Evolutionary conservation across 2,797 vertebrate species (phyloP), one percentile per base, ranked within the genome.

Genomic region (Chrosomus eos): DNA sequence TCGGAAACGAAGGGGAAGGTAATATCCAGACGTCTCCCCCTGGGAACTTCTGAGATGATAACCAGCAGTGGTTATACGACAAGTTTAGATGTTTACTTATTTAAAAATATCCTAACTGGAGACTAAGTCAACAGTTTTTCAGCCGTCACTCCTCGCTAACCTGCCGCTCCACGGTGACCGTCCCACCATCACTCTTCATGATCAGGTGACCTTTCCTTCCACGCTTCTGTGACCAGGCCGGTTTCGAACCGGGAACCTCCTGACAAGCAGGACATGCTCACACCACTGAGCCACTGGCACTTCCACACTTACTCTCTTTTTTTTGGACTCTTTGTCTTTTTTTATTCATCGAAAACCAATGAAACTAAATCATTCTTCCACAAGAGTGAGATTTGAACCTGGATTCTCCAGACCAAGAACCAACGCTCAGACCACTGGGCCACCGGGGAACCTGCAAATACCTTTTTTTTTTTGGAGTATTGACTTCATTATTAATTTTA

Each of bases 231-330:
- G 6, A 13, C 38, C 68, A 16, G 23, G 43, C 43, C 11, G 11
- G 43, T 13, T 43, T 43, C 3, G 1, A 43, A 43, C 43, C 43
- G 0, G 43, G 38, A 11, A 38, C n/a, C n/a, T 43, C 38, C 68
- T 0, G 23, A 10, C 5, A 43, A 23, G 5, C 40, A 45, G 14
- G 36, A 10, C 4, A 1, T 0, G 10, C 33, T 13, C 67, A 40
- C 1, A 40, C 36, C 67, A 18, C 67, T 40, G 67, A 40, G 67
- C 36, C 67, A 40, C 36, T 38, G 36, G 67, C 10, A 14, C 36
- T 13, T 36, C 19, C 64, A 36, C 64, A 1, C 8, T 36, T 16
- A 0, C 0, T 1, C 0, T 1, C 0, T 33, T 28, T 31, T 31
- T 64, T 64, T 31, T 16, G 0, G 1, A n/a, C 1, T 58, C 5